These are phyloP conservation scores for Pantherophis alleghaniensis DNA, from an alignment of 2,797 vertebrate genomes.

Conservation along the genomic window DNA sequence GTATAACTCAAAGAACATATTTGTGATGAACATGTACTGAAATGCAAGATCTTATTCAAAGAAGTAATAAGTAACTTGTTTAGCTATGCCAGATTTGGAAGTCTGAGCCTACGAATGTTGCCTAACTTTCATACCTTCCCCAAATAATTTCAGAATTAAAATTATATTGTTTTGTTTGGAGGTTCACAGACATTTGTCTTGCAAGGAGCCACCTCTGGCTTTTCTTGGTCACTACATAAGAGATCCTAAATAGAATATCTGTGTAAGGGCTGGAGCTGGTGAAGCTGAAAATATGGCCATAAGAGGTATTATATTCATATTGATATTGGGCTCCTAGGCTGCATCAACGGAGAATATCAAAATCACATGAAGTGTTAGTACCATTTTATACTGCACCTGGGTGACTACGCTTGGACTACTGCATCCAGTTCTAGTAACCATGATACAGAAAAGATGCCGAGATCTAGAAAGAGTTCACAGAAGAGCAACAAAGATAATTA, in stretches of 20 bases:
- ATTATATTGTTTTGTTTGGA: neutral
- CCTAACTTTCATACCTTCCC: neutral
- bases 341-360: neutral
- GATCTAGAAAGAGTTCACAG: neutral
- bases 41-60: neutral
- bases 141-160: neutral
- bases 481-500: neutral
- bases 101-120: neutral
- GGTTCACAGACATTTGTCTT: neutral
- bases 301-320: neutral
- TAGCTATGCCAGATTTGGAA: neutral
- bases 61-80: neutral
- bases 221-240: neutral
- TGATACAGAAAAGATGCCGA: neutral
- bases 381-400: neutral
- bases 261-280: neutral
- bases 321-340: neutral
- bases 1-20: neutral
- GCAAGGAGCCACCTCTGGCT: neutral
- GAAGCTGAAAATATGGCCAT: neutral
- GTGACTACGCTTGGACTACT: neutral
- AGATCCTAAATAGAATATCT: neutral
- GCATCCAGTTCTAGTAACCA: neutral
- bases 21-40: neutral
- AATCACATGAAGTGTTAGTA: neutral